Evolutionary conservation across 2,797 vertebrate species (phyloP).

Genomic region (Remorina albescens): DNA sequence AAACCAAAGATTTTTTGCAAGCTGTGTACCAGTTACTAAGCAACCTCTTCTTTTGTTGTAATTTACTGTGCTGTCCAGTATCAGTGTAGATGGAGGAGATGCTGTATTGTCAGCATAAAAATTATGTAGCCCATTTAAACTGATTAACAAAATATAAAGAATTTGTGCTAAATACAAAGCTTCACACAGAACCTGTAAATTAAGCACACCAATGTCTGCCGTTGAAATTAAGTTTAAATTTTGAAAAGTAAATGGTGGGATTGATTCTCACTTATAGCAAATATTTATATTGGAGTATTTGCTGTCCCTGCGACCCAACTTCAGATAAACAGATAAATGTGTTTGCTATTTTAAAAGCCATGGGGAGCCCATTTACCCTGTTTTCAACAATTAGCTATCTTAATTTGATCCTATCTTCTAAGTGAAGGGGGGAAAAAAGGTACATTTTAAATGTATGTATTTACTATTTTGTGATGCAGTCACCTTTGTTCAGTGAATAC

Average conservation of each 20-base stretch:
- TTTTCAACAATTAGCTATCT: too few species aligned
- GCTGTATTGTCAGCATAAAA: neutral
- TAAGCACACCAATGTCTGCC: neutral
- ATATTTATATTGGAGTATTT: neutral
- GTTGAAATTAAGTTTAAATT: too few species aligned
- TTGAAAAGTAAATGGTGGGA: neutral
- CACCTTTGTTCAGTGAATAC: neutral
- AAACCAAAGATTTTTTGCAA: slow-evolving; percentile 58
- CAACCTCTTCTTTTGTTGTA: slow-evolving; percentile 53
- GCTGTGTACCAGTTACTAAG: slow-evolving; percentile 69
- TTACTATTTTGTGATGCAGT: neutral
- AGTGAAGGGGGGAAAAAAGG: neutral
- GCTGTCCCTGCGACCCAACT: too few species aligned
- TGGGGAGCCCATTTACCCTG: too few species aligned
- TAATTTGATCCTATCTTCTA: neutral
- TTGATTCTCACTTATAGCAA: neutral
- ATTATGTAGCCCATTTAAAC: neutral
- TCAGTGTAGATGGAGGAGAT: neutral
- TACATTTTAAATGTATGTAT: neutral
- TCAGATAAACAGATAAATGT: too few species aligned
- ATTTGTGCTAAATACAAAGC: neutral
- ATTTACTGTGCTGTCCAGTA: slow-evolving; percentile 37
- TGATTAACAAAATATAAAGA: neutral
- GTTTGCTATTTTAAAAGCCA: too few species aligned
- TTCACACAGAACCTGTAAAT: neutral